phyloP scores from a whole-genome alignment of 2,113 vertebrate species.

The Penelope pileata region DNA sequence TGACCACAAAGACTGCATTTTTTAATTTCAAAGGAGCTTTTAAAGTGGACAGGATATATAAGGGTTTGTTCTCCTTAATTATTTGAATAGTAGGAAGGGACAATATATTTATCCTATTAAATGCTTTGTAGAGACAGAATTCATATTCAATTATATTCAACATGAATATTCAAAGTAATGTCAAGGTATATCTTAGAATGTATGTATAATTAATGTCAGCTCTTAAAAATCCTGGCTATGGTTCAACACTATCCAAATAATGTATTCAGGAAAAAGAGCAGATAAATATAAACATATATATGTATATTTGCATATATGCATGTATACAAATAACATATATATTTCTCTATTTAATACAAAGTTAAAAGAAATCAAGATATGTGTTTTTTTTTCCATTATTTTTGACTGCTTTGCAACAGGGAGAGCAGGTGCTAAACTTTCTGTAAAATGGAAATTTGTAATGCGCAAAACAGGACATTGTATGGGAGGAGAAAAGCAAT shows the following conservation, averaged over 20 bases:
- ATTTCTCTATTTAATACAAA: neutral
- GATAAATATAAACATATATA: neutral
- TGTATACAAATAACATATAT: neutral
- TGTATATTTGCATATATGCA: neutral
- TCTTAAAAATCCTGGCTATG: neutral
- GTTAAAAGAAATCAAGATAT: neutral
- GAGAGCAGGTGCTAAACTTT: neutral
- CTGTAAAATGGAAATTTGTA: neutral
- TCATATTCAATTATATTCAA: neutral
- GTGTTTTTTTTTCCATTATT: neutral
- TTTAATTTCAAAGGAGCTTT: neutral
- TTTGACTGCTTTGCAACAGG: neutral
- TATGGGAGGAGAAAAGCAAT: neutral
- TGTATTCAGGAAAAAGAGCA: neutral
- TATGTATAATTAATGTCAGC: neutral
- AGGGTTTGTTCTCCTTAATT: neutral
- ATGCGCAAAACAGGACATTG: neutral
- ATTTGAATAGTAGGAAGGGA: neutral
- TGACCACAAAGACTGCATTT: neutral
- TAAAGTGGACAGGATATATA: neutral
- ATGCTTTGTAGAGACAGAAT: neutral
- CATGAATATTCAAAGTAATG: neutral
- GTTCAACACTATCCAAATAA: neutral
- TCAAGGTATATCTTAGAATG: conserved; percentile 28
- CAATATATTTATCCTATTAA: neutral